These are phyloP conservation scores for Atherinomorus stipes DNA, from an alignment of 2,113 vertebrate species.

Conservation along the genomic window DNA sequence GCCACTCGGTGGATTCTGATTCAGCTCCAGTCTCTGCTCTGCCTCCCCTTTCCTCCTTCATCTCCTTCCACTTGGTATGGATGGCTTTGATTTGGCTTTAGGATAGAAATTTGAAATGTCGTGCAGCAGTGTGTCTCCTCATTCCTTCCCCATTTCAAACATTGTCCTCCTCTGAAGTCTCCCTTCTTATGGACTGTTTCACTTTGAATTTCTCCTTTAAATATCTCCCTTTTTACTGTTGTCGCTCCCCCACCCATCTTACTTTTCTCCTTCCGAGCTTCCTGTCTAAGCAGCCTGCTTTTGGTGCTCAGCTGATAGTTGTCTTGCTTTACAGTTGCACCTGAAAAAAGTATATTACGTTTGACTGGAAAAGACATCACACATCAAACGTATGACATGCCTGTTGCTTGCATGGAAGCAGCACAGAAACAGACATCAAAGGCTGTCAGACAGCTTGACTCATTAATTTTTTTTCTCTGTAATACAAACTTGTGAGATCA, in stretches of 20 bases:
- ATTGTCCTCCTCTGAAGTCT: conserved; percentile 1
- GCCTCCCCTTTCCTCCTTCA: conserved; percentile 33
- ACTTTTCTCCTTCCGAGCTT: not conserved
- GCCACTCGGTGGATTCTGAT: conserved; percentile 42
- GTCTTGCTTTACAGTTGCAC: not conserved
- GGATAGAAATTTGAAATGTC: conserved; percentile 59
- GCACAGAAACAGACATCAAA: not conserved
- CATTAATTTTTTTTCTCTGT: not conserved
- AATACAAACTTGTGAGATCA: not conserved
- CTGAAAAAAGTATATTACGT: not conserved
- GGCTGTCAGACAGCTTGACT: not conserved
- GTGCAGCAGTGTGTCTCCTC: conserved; percentile 44
- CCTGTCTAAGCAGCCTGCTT: not conserved
- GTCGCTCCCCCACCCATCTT: not conserved
- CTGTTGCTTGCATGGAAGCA: not conserved
- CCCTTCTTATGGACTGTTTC: conserved; percentile 29
- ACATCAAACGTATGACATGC: not conserved
- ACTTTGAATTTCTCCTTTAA: not conserved
- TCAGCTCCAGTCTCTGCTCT: conserved; percentile 26
- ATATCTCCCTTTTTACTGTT: conserved; percentile 5
- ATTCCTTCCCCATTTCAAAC: conserved; percentile 3
- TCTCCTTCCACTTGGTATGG: conserved; percentile 48
- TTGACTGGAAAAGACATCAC: conserved; percentile 7
- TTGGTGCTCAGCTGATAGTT: not conserved
- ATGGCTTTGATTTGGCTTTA: conserved; percentile 58